Conservation (phyloP, 53 echinoderm and acorn worm genomes). For the Mesocentrotus franciscanus region DNA sequence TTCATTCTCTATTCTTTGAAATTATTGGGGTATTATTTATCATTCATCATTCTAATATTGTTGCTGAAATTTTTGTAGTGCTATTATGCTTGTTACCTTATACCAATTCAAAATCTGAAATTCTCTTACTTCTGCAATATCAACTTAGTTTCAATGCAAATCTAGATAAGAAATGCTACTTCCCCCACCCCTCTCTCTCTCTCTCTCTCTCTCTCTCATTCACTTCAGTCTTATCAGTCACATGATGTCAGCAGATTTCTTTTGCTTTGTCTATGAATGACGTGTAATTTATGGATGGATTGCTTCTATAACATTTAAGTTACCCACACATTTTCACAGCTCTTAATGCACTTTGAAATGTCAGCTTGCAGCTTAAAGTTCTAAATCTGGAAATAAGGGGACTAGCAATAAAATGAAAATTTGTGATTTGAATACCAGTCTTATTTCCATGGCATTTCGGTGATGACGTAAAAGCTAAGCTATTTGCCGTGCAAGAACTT, state of each 20-base stretch:
- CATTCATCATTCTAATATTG: not conserved
- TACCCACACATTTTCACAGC: not conserved
- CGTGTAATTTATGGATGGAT: not conserved
- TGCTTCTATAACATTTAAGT: not conserved
- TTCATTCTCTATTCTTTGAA: not conserved
- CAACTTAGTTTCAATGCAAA: not conserved
- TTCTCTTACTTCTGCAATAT: not conserved
- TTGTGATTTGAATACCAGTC: not conserved
- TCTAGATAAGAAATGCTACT: not conserved
- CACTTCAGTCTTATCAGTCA: not conserved
- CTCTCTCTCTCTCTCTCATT: not conserved
- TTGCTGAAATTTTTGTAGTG: not conserved
- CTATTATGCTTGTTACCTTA: not conserved
- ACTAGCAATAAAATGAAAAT: not conserved
- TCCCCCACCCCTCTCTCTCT: not conserved
- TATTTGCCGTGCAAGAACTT: not conserved
- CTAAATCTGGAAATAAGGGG: not conserved
- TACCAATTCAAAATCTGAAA: not conserved
- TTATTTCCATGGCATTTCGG: constrained; percentile 13
- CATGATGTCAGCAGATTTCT: not conserved
- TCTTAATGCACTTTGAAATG: constrained; percentile 27
- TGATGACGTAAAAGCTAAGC: constrained; percentile 18
- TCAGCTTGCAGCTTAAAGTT: not conserved
- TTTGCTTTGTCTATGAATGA: not conserved
- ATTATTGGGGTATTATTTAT: not conserved